Percentiles rank a stretch among this genome's conserved stretches.
phyloP scores from a whole-genome alignment of 2,888 invertebrate genomes.

The Phortica magna region DNA sequence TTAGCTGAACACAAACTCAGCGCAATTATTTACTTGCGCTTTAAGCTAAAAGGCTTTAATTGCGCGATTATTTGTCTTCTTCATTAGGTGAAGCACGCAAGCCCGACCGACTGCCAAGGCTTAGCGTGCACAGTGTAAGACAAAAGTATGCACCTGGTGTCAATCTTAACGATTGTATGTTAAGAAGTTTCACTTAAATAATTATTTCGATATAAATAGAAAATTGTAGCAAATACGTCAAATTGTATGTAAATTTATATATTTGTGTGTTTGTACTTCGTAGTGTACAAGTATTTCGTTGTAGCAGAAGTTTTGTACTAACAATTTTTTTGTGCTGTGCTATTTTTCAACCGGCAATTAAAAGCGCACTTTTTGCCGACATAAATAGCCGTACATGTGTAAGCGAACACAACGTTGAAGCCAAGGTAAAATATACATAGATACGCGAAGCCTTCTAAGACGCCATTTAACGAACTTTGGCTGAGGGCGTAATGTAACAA shows the following conservation, averaged over 20 bases:
- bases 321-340: too few species aligned
- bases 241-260: too few species aligned
- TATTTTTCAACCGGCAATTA: conserved; percentile 61
- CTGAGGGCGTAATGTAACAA: neutral
- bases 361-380: conserved; percentile 66
- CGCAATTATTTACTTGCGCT: conserved; percentile 75
- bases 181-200: conserved; percentile 19
- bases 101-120: conserved; percentile 63
- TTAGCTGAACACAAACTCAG: conserved; percentile 52
- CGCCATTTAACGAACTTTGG: neutral
- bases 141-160: conserved; percentile 22
- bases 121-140: conserved; percentile 35
- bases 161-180: neutral
- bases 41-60: conserved; percentile 76
- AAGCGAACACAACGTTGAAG: neutral
- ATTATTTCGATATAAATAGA: too few species aligned
- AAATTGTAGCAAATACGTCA: too few species aligned
- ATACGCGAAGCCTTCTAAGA: neutral
- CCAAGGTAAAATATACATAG: neutral
- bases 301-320: too few species aligned
- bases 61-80: conserved; percentile 77
- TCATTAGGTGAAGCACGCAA: conserved; percentile 75
- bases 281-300: too few species aligned
- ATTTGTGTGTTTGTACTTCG: too few species aligned
- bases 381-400: neutral